These are phyloP conservation scores for Anthoscopus minutus DNA, from an alignment of 2,113 vertebrate genomes.

Conservation along the genomic window DNA sequence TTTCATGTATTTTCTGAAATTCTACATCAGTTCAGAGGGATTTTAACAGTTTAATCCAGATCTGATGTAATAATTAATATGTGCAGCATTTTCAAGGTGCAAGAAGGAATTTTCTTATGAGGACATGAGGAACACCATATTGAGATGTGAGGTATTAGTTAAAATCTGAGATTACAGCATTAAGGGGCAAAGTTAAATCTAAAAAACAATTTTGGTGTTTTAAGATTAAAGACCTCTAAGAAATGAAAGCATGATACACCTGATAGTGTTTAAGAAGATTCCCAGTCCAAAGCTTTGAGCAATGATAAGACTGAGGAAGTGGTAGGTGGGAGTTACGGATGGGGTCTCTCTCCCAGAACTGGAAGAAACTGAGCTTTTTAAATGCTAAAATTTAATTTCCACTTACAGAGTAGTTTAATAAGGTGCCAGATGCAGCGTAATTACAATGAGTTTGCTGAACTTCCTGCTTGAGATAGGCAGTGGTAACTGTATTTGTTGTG, in stretches of 20 bases:
- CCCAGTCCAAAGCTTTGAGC: background rate
- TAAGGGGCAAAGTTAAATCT: background rate
- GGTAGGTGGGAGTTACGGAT: background rate
- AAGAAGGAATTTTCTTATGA: background rate
- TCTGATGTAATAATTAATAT: background rate
- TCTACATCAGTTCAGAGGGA: background rate
- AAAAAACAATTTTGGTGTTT: background rate
- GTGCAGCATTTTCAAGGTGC: background rate
- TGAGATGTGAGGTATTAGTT: background rate
- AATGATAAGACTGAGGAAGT: background rate
- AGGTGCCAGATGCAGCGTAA: background rate
- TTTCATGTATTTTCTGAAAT: background rate
- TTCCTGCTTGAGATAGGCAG: background rate
- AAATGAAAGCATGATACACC: background rate
- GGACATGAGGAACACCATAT: background rate
- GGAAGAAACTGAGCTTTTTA: background rate
- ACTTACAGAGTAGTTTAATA: background rate
- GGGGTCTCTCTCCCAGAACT: background rate
- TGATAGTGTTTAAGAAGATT: background rate
- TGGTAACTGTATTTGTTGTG: background rate
- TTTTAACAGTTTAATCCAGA: background rate
- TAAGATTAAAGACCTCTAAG: background rate
- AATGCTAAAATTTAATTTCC: background rate
- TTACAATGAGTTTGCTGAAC: background rate
- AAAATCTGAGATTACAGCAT: background rate